Base-by-base conservation (phyloP, 2,797 vertebrate genomes). In the Antrozous pallidus region DNA sequence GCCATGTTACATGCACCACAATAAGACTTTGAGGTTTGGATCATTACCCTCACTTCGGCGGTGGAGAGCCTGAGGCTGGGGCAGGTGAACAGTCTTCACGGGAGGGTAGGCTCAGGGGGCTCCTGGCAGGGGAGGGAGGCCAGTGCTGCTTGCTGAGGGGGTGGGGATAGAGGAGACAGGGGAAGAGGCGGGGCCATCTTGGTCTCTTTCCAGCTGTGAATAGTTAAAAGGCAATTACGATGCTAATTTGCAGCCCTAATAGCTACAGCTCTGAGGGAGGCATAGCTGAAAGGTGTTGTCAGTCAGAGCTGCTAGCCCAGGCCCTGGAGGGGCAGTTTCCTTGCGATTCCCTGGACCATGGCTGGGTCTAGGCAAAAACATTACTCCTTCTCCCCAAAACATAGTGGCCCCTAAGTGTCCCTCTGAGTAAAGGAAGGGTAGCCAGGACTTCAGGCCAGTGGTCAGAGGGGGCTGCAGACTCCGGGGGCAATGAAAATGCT, bases 141-240 rank as follows among this genome's bases (percentile, higher is more conserved):
- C 18, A 3, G 1, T 0, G 11, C 2, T 33, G 40, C 20, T 61
- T 9, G 61, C 73, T 4, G 5, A 18, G 79, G 26, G 16, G 20
- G 12, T 18, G 78, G 49, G 8, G 65, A n/a, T n/a, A n/a, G 31
- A 6, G 17, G 12, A 20, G n/a, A 78, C 42, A 6, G 54, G 65
- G 5, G 49, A 38, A 77, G 56, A 78, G 86, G 49, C 1, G 0
- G 77, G 71, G 33, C 47, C 33, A 12, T 47, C 45, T 38, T 31
- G 58, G 38, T 4, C 26, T 20, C 69, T 86, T 93, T 92, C 93
- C 69, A 12, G 79, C 47, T 98, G 98, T 97, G 98, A 98, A 98
- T 97, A 98, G 98, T 98, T 98, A 98, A 99, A 98, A 99, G 98
- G 98, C 99, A 99, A 99, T 99, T 99, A 99, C 97, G 96, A 99